Conservation (phyloP, 2,888 invertebrate genomes). For the Conomelus anceps region DNA sequence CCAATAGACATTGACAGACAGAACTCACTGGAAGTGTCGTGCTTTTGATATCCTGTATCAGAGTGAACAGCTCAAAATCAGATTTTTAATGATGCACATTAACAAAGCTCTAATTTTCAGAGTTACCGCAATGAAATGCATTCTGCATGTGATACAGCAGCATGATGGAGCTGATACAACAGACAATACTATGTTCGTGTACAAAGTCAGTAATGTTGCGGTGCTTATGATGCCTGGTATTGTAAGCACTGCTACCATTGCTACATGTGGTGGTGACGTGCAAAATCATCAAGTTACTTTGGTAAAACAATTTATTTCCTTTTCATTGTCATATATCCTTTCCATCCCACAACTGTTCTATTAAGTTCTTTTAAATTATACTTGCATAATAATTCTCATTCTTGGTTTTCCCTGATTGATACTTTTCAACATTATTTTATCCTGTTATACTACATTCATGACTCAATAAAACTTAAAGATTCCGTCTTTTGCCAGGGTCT, state of each 20-base stretch:
- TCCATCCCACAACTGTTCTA: neutral
- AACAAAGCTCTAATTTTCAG: slow-evolving; percentile 25
- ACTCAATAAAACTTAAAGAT: too few relatives aligned
- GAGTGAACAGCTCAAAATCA: too few relatives aligned
- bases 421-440: too few relatives aligned
- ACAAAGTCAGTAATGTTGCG: slow-evolving; percentile 51
- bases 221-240: slow-evolving; percentile 60
- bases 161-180: slow-evolving; percentile 39
- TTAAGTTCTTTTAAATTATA: too few relatives aligned
- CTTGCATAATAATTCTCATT: too few relatives aligned
- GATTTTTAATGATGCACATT: too few relatives aligned
- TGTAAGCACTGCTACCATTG: slow-evolving; percentile 50
- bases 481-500: too few relatives aligned
- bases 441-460: too few relatives aligned
- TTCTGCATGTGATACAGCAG: slow-evolving; percentile 56
- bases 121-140: slow-evolving; percentile 49
- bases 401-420: too few relatives aligned
- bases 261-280: slow-evolving; percentile 51
- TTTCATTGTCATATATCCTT: neutral
- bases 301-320: slow-evolving; percentile 42
- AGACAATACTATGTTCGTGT: slow-evolving; percentile 47
- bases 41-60: too few relatives aligned
- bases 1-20: too few relatives aligned
- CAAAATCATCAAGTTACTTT: slow-evolving; percentile 55
- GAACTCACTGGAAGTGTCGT: too few relatives aligned